These are phyloP conservation scores for Drosophila lacertosa DNA, from an alignment of 1,140 invertebrate genomes.

Conservation along the genomic window DNA sequence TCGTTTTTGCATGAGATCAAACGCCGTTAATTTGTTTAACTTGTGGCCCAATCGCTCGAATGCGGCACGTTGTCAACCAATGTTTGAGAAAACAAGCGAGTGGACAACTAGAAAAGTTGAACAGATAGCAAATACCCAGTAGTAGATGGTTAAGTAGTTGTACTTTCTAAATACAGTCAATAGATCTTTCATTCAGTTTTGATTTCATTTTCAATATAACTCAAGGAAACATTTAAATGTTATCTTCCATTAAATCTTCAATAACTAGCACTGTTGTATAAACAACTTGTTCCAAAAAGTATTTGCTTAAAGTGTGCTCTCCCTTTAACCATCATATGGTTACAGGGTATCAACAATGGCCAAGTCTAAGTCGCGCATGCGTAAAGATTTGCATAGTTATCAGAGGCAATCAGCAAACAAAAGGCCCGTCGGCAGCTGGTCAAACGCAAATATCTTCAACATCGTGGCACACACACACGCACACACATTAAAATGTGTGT, in stretches of 20 bases:
- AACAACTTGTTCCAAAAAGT: no score
- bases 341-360: slow-evolving; percentile 17
- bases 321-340: not conserved
- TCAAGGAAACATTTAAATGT: no score
- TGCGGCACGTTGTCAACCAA: slow-evolving; percentile 13
- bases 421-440: slow-evolving; percentile 38
- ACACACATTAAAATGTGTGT: slow-evolving; percentile 61
- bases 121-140: not conserved
- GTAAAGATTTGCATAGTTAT: slow-evolving; percentile 68
- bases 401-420: slow-evolving; percentile 54
- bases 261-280: no score
- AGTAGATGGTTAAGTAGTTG: not conserved
- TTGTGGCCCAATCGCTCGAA: slow-evolving; percentile 37
- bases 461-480: slow-evolving; percentile 3
- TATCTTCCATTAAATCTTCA: no score
- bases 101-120: not conserved
- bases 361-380: slow-evolving; percentile 60
- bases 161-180: no score
- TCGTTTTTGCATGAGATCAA: slow-evolving; percentile 53
- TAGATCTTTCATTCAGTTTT: no score
- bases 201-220: no score
- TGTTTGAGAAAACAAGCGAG: slow-evolving; percentile 7
- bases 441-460: slow-evolving; percentile 22
- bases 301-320: no score
- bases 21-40: slow-evolving; percentile 72